Evolutionary conservation across 2,888 invertebrate species (phyloP).

Genomic region (Prosapia bicincta): DNA sequence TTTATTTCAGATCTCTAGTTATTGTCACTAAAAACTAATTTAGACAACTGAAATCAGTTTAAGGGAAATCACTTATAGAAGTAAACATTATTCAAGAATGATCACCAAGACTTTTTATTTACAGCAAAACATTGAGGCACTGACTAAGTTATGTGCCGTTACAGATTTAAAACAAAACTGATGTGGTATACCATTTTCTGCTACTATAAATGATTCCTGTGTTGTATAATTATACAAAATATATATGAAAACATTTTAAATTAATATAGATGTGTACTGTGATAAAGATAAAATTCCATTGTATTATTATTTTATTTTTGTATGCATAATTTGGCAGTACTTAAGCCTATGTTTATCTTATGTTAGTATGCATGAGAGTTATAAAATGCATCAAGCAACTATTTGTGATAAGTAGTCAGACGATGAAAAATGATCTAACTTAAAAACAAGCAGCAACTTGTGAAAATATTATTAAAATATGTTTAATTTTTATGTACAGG

Average conservation of each 20-base stretch:
- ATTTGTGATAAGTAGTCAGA: neutral
- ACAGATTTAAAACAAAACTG: no score
- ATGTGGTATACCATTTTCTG: no score
- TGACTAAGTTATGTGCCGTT: no score
- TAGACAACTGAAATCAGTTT: no score
- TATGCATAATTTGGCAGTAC: constrained; percentile 24
- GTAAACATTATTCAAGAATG: no score
- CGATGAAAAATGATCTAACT: neutral
- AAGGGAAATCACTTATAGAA: no score
- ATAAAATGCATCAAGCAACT: neutral
- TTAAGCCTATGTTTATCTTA: constrained; percentile 18
- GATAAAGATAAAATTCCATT: constrained; percentile 33
- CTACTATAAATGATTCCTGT: neutral
- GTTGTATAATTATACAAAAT: neutral
- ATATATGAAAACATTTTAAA: constrained; percentile 5
- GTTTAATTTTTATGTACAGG: neutral
- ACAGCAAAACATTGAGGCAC: no score
- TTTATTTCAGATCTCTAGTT: neutral
- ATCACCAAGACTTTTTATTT: no score
- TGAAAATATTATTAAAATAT: neutral
- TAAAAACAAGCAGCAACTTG: neutral
- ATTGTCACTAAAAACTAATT: neutral
- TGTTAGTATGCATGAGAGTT: neutral
- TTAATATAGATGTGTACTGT: constrained; percentile 38
- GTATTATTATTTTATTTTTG: constrained; percentile 24